Base-by-base conservation (phyloP, 2,797 vertebrate genomes). In the Nyctalus aviator region DNA sequence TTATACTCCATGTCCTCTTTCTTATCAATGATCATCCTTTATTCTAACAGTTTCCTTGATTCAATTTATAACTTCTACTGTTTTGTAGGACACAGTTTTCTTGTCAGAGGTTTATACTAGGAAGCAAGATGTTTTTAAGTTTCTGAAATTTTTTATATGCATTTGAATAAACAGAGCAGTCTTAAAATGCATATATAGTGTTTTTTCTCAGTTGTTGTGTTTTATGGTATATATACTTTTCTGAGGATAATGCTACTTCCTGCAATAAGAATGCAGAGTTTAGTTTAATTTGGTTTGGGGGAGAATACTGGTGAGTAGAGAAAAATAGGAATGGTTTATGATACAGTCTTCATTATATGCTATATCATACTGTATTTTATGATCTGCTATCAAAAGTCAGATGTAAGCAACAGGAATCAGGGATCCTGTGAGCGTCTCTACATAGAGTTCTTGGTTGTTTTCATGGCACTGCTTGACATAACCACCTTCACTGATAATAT, bases 141-240 rank as follows among this genome's bases (percentile, higher is more conserved):
- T 86, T 92, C 25, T 48, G 57, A 44, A 93, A 88, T 48, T 8
- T 71, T 71, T 41, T 59, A 57, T 57, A 62, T 17, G 12, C 20
- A 23, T 79, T 72, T 81, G 46, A 59, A 68, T 48, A 89, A 91
- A 75, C 71, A 41, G 8, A 50, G 20, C 10, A 41, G n/a, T 69
- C 30, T 66, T 50, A 59, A 75, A 79, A 73, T 59, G 21, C 57
- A 92, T 66, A 14, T 84, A 30, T 32, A 35, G 7, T 87, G 23
- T 84, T 79, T 94, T 66, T 50, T 50, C 8, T 78, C 48, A 62
- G 17, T 81, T 44, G 5, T 30, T 82, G 23, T 78, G 17, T 72
- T 78, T 89, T 95, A 66, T 27, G 84, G 37, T 41, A 72, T 82
- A 84, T 35, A 44, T 64, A 4, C 8, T 83, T 91, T 95, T 72